Base-by-base conservation (phyloP, 2,888 invertebrate species). In the Eucera pruinosa region DNA sequence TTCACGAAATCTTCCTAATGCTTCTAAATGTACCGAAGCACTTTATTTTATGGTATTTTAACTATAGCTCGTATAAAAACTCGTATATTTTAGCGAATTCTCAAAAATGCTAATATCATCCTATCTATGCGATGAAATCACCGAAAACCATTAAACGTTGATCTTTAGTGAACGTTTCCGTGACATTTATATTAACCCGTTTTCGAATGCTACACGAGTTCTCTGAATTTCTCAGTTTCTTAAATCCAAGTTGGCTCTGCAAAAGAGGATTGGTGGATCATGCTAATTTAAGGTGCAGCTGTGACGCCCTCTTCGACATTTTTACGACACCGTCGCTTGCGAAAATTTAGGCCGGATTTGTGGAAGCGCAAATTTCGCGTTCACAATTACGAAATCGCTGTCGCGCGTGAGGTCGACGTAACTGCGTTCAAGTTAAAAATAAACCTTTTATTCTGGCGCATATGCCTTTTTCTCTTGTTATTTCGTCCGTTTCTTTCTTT, bases 351-450 rank as follows among this genome's bases (percentile, higher is more conserved):
- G 27, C 39, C 7, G 18, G 47, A 41, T 41, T 61, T 23, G 52
- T 41, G 41, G 55, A 39, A n/a, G 27, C 58, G 41, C 52, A 18
- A 64, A 64, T 57, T 18, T 58, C 30, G 23, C n/a, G 15, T 18
- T 30, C 43, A 43, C 55, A 47, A 55, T 66, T 47, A 36, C 45
- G 55, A 55, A 54, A 65, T 20, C 36, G 36, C 36, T 3, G 9
- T 2, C 23, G 2, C 43, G 11, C 43, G 4, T n/a, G 64, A 11
- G 33, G 5, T n/a, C 23, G 39, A 30, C 47, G 70, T 33, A 57
- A 70, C 68, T 20, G 20, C 27, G 45, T 47, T 45, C 33, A 33
- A 7, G 36, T 69, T 69, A 55, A 72, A 58, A 58, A 45, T 72
- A n/a, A n/a, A 69, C 45, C 15, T 48, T 58, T 72, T 33, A 52